Evolutionary conservation across 2,113 vertebrate species (phyloP).

Genomic region (Hippopotamus amphibius): DNA sequence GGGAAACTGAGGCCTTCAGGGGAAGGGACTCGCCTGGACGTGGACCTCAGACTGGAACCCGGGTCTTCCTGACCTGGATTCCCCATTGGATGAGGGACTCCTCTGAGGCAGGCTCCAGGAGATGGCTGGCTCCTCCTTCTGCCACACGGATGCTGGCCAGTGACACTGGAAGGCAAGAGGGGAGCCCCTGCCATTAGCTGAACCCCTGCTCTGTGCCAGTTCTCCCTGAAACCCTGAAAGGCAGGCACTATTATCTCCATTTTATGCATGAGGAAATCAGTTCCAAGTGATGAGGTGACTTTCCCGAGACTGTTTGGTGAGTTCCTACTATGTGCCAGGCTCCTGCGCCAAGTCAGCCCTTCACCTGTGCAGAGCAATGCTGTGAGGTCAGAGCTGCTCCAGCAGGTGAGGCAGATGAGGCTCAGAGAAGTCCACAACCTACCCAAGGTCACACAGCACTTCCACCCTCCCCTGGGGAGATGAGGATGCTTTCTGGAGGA

Average conservation of each 20-base stretch:
- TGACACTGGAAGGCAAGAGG: fast-evolving
- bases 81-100: fast-evolving
- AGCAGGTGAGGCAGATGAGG: neutral
- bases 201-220: neutral
- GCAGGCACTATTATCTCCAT: fast-evolving
- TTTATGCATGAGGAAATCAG: neutral
- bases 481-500: neutral
- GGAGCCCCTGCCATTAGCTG: neutral
- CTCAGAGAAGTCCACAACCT: neutral
- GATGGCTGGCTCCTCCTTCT: fast-evolving
- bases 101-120: fast-evolving
- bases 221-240: neutral
- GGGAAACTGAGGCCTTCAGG: neutral
- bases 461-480: neutral
- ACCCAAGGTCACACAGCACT: neutral
- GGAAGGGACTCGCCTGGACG: neutral
- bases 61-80: neutral
- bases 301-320: neutral
- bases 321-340: fast-evolving
- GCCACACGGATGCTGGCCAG: fast-evolving
- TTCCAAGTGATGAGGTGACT: neutral
- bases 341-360: neutral
- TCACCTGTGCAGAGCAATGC: fast-evolving
- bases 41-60: neutral
- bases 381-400: neutral